These are phyloP conservation scores for Varanus salvator DNA, from an alignment of 2,113 vertebrate genomes.

Conservation along the genomic window DNA sequence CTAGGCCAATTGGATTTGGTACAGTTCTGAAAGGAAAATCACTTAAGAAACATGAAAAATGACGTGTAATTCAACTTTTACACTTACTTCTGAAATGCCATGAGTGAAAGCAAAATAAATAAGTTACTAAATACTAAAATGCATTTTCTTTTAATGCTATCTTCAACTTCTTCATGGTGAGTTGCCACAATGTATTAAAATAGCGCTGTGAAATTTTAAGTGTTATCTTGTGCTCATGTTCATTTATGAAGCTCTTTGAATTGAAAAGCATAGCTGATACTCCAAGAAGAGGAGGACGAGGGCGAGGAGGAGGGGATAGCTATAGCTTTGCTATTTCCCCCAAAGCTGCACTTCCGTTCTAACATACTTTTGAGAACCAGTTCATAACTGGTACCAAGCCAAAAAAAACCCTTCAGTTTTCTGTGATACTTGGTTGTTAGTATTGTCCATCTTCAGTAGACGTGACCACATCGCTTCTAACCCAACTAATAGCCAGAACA, in stretches of 20 bases:
- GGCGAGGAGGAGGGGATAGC: no score
- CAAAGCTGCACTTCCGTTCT: neutral
- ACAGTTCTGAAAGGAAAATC: neutral
- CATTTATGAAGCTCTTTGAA: neutral
- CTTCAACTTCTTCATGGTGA: neutral
- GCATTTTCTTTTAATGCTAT: neutral
- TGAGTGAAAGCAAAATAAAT: neutral
- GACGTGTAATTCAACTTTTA: neutral
- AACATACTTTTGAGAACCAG: neutral
- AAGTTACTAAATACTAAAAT: neutral
- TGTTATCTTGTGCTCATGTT: neutral
- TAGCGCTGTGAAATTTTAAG: neutral
- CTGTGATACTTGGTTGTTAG: neutral
- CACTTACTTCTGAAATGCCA: neutral
- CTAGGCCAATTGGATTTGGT: neutral
- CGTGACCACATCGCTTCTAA: neutral
- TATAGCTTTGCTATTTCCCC: neutral
- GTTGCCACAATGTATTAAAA: neutral
- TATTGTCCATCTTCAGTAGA: neutral
- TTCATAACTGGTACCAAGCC: neutral
- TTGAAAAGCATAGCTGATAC: neutral
- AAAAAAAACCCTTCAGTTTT: neutral
- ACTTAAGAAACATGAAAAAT: neutral
- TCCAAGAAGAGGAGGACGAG: no score
- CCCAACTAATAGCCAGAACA: neutral